These are phyloP conservation scores for Drosophila lacteicornis DNA, from an alignment of 1,140 invertebrate genomes.

Conservation along the genomic window DNA sequence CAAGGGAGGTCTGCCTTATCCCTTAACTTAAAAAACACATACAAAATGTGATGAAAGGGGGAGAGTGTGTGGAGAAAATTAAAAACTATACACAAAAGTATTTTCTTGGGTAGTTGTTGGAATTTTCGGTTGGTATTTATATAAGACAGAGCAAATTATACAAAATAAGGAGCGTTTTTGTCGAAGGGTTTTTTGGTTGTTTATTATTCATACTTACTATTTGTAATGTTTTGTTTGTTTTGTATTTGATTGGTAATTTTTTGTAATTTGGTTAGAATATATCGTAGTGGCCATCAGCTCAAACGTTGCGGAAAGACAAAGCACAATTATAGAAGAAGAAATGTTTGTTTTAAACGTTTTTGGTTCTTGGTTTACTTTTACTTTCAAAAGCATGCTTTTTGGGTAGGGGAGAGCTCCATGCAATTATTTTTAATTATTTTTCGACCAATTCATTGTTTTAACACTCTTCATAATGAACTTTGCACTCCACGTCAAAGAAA, in stretches of 20 bases:
- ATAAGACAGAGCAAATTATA: conserved; percentile 52
- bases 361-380: conserved; percentile 14
- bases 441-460: conserved; percentile 55
- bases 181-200: conserved; percentile 37
- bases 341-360: conserved; percentile 68
- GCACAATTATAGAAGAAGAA: conserved; percentile 84
- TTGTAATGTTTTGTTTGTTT: conserved; percentile 67
- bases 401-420: conserved; percentile 32
- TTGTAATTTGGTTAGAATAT: conserved; percentile 82
- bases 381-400: conserved; percentile 18
- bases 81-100: conserved; percentile 64
- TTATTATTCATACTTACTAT: conserved; percentile 76
- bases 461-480: conserved; percentile 71
- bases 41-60: conserved; percentile 27
- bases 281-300: conserved; percentile 85
- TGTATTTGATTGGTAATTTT: conserved; percentile 76
- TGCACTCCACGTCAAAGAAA: conserved; percentile 70
- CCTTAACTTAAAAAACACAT: conserved; percentile 45
- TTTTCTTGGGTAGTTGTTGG: conserved; percentile 51
- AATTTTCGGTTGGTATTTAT: conserved; percentile 30
- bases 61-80: conserved; percentile 22
- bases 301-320: conserved; percentile 85
- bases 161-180: conserved; percentile 33
- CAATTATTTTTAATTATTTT: conserved; percentile 45
- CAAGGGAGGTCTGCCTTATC: conserved; percentile 18